Conservation (phyloP, 2,113 vertebrate species). For the Ramphastos sulfuratus region DNA sequence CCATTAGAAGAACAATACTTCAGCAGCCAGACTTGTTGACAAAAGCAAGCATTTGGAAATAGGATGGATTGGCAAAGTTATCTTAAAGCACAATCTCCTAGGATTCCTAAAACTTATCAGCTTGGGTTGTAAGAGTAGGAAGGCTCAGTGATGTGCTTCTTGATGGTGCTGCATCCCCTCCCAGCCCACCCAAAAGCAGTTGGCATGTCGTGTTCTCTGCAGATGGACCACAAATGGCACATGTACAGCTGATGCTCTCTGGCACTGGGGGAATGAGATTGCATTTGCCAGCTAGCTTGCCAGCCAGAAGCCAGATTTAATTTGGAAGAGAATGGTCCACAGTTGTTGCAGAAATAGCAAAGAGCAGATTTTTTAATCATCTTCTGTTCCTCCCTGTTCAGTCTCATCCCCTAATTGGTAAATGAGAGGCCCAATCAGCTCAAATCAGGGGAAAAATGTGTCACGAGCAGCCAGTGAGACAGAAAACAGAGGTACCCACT, state of each 20-base stretch:
- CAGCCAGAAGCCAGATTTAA: slow-evolving; percentile 53
- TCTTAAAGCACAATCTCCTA: not conserved
- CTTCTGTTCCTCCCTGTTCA: slow-evolving; percentile 34
- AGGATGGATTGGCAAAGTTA: not conserved
- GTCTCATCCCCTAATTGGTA: slow-evolving; percentile 50
- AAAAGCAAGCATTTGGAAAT: not conserved
- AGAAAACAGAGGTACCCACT: slow-evolving; percentile 57
- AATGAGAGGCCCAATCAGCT: slow-evolving; percentile 50
- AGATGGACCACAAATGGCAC: slow-evolving; percentile 49
- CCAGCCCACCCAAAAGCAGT: not conserved
- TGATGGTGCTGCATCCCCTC: not conserved
- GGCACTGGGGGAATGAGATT: not conserved
- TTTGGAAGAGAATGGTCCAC: slow-evolving; percentile 52
- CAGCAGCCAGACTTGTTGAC: not conserved
- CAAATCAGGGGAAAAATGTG: slow-evolving; percentile 44
- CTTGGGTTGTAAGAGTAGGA: not conserved
- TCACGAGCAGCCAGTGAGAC: slow-evolving; percentile 53
- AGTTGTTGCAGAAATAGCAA: slow-evolving; percentile 54
- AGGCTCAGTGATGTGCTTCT: not conserved
- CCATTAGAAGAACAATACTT: not conserved
- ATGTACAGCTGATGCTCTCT: slow-evolving; percentile 8
- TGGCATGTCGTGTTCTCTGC: not conserved
- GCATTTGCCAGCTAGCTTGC: slow-evolving; percentile 35
- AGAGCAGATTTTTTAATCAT: slow-evolving; percentile 62
- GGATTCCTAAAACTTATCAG: not conserved